Evolutionary conservation across 2,888 invertebrate genomes (phyloP), one percentile per base, ranked within the genome.

Genomic region (Chydorus sphaericus): DNA sequence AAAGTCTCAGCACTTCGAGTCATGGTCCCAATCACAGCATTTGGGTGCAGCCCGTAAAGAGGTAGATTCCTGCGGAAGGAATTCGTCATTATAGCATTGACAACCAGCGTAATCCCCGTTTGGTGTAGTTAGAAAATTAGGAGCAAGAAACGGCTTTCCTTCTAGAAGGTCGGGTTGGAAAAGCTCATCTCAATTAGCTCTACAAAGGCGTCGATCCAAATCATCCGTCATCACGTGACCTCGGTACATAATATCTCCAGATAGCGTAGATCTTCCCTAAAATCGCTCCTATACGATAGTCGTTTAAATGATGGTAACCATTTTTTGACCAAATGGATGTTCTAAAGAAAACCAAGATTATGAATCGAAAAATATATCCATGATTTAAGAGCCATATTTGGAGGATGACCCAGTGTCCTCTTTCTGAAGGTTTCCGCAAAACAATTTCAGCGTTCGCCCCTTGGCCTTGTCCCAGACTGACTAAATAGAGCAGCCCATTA

Each of bases 241-340:
- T 2, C 94, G 94, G 65, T 96, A 96, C 94, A 96, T 94, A 62
- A 96, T 96, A 73, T 96, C 94, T 0, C 96, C 96, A 96, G 76
- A 70, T 94, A 96, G 51, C 94, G 75, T 60, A 96, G 73, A 71
- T 94, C 94, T 67, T 94, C 94, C 94, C 94, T 96, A 0, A 94
- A 94, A 0, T 94, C 89, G 71, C 86, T 85, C 61, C 81, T 77
- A 68, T 96, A 94, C 67, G 96, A 73, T 68, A 88, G 88, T 71
- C 94, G 94, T 67, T 96, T 94, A 23, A 96, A 71, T 11, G 79
- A 73, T 1, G 91, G 85, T 30, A 96, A 70, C 94, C 96, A 96
- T 70, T 87, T 92, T 62, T 89, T 85, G 1, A 96, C 94, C 60
- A 96, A 76, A 73, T 96, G 96, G 63, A 96, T 90, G 68, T 94